Evolutionary conservation across 2,797 vertebrate genomes (phyloP).

Genomic region (Sebastes baramenuke): DNA sequence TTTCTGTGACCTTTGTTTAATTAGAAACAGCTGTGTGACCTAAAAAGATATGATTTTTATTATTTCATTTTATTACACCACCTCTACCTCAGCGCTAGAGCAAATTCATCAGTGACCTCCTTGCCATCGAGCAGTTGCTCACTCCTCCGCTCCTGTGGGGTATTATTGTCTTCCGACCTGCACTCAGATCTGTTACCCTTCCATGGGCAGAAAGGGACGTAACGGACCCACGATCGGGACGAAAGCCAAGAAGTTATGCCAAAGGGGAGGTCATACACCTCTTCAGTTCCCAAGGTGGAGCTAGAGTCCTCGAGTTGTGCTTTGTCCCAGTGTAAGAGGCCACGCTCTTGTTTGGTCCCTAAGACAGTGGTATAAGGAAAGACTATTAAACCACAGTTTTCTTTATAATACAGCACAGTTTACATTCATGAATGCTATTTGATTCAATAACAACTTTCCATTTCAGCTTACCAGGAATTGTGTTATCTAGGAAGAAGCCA

Average conservation of each 20-base stretch:
- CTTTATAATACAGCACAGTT: accelerated
- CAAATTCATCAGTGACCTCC: slow-evolving; percentile 8
- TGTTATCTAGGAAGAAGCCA: slow-evolving; percentile 93
- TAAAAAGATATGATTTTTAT: neutral
- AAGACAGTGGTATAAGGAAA: neutral
- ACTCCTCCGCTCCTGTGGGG: neutral
- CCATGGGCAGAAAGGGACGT: slow-evolving; percentile 86
- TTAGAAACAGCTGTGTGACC: no score
- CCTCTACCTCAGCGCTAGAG: slow-evolving; percentile 3
- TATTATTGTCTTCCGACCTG: neutral
- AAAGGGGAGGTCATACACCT: slow-evolving; percentile 88
- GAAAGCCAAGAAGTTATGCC: slow-evolving; percentile 83
- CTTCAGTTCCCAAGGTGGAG: slow-evolving; percentile 37
- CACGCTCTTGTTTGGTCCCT: slow-evolving; percentile 89
- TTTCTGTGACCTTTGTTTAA: neutral
- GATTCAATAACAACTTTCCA: neutral
- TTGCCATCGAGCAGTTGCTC: neutral
- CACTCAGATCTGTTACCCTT: neutral
- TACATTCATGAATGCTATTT: neutral
- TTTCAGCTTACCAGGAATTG: slow-evolving; percentile 87
- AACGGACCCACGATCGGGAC: slow-evolving; percentile 74
- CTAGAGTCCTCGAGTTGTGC: slow-evolving; percentile 46
- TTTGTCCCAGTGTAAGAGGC: slow-evolving; percentile 80
- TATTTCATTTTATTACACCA: neutral
- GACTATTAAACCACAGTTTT: neutral